Evolutionary conservation across 2,888 invertebrate genomes (phyloP).

Genomic region (Laspeyria flexula): DNA sequence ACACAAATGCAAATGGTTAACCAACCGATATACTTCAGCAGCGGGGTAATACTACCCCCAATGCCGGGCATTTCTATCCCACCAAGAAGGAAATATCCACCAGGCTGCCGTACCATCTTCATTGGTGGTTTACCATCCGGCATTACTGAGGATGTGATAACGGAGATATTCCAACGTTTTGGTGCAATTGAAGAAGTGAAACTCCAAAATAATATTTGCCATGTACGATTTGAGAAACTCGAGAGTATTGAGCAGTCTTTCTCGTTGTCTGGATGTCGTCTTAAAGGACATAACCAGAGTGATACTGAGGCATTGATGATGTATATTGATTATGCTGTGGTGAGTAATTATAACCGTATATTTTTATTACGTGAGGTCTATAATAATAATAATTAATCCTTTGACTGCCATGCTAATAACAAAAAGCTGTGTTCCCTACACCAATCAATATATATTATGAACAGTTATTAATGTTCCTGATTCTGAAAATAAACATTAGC

Average conservation of each 20-base stretch:
- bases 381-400: no score
- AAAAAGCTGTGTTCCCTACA: no score
- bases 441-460: no score
- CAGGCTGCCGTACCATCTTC: constrained; percentile 96
- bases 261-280: constrained; percentile 91
- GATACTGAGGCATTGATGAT: constrained; percentile 90
- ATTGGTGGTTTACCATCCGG: constrained; percentile 96
- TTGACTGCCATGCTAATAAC: no score
- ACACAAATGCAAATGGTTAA: constrained; percentile 52
- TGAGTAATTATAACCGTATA: constrained; percentile 38
- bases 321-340: constrained; percentile 95
- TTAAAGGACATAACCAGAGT: constrained; percentile 90
- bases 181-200: constrained; percentile 78
- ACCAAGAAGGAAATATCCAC: constrained; percentile 93
- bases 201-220: constrained; percentile 95
- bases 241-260: constrained; percentile 94
- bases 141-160: constrained; percentile 91
- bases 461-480: no score
- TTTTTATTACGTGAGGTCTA: neutral
- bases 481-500: no score
- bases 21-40: constrained; percentile 85
- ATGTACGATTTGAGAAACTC: constrained; percentile 93
- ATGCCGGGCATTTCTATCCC: constrained; percentile 92
- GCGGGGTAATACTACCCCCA: constrained; percentile 93
- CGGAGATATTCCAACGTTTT: constrained; percentile 94